Conservation (phyloP, 2,888 invertebrate species). For the Caenorhabditis sinica region DNA sequence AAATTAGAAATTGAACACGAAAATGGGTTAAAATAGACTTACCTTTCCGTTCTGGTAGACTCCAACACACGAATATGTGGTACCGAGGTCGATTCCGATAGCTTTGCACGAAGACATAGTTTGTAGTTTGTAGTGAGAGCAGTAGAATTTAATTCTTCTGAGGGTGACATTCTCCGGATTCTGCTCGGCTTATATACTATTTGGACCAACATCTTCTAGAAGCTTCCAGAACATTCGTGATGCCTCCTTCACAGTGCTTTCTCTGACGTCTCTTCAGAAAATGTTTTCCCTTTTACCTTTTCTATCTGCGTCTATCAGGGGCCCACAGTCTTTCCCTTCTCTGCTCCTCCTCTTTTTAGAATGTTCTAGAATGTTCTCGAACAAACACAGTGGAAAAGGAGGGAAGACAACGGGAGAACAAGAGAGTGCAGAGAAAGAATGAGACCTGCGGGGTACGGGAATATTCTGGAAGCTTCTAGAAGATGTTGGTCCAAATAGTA, state of each 20-base stretch:
- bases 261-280: not conserved
- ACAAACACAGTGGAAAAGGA: not conserved
- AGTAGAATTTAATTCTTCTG: no score
- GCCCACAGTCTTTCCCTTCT: not conserved
- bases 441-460: not conserved
- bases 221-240: constrained; percentile 51
- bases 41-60: no score
- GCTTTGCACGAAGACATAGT: no score
- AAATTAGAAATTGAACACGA: no score
- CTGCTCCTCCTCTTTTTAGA: not conserved
- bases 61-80: no score
- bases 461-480: constrained; percentile 61
- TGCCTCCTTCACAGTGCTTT: not conserved
- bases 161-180: constrained; percentile 37
- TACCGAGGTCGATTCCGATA: no score
- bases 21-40: no score
- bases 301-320: constrained; percentile 1
- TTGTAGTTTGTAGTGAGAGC: no score
- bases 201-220: constrained; percentile 36
- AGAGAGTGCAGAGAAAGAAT: not conserved
- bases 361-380: constrained; percentile 19
- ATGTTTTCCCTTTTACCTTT: not conserved
- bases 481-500: constrained; percentile 37
- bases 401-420: not conserved
- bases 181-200: constrained; percentile 63